Base-by-base conservation (phyloP, 64 coral and sea anemone species). In the Dendrophyllia cribrosa region DNA sequence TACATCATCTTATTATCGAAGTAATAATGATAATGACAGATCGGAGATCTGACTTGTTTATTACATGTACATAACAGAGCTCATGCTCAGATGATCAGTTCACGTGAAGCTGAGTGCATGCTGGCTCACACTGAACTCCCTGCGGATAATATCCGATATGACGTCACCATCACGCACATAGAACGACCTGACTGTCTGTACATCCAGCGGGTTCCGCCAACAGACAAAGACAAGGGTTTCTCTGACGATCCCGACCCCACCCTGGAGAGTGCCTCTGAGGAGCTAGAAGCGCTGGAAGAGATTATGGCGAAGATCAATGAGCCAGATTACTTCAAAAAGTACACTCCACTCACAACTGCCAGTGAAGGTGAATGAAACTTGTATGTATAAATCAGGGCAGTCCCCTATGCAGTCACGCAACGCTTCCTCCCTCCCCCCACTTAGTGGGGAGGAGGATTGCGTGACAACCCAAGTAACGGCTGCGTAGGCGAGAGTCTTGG, bases 141-240 rank as follows among this genome's bases (percentile, higher is more conserved):
- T 19, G 75, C 74, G 65, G 81, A 82, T 61, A 92, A 58, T 19
- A 75, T 97, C 24, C 59, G 83, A 15, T 97, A 94, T 94, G 95
- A 94, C 68, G 92, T 97, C 80, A 97, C 88, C 1, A 77, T 97
- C 76, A 97, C 95, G 16, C 95, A 97, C 43, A 91, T 97, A 45
- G 88, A 94, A 20, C 75, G 93, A 83, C 95, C 95, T 8, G 92
- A 94, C 76, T 94, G 79, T 76, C 59, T 97, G 7, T 97, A 80
- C 64, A 91, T 97, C 62, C 95, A 97, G 79, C 74, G 95, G 19
- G 87, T 92, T 19, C 95, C 91, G 7, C 87, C 91, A 15, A 68
- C 48, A 16, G 92, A 87, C 34, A 24, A 59, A 3, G 95, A 94
- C 9, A 51, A 87, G 9, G 92, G 91, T 1, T 85, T 89, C 14